These are phyloP conservation scores for Eupelmus urozonus DNA, from an alignment of 2,888 invertebrate genomes.

Conservation along the genomic window DNA sequence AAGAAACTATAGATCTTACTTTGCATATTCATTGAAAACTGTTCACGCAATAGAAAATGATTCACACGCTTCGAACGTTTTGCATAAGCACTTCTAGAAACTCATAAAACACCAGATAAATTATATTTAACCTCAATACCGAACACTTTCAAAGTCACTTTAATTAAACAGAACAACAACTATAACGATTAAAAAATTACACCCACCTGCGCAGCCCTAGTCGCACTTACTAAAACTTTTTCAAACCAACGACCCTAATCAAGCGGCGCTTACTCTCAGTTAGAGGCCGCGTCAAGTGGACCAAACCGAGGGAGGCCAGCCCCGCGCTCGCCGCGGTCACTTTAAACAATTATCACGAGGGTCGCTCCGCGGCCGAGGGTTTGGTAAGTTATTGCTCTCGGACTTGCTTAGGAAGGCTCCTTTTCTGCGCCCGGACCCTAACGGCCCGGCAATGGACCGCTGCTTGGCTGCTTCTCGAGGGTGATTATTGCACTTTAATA, in stretches of 20 bases:
- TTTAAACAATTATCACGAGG: conserved; percentile 77
- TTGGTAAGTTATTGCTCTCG: conserved; percentile 74
- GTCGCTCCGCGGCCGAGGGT: conserved; percentile 67
- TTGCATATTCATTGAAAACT: not conserved
- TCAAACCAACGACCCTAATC: conserved; percentile 49
- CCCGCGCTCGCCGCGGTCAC: conserved; percentile 56
- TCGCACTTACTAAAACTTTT: conserved; percentile 21
- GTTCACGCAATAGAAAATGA: not conserved
- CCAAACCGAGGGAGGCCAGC: conserved; percentile 12
- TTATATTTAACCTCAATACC: too few species aligned
- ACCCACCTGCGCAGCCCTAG: not conserved
- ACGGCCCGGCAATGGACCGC: conserved; percentile 43
- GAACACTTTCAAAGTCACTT: not conserved
- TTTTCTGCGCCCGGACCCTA: conserved; percentile 27
- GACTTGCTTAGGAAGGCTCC: conserved; percentile 69
- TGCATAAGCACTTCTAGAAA: too few species aligned
- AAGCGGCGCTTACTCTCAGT: conserved; percentile 44
- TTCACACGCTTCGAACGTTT: too few species aligned
- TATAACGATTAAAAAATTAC: not conserved
- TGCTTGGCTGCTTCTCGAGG: conserved; percentile 21
- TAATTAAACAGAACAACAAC: not conserved
- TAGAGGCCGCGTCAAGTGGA: not conserved
- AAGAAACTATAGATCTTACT: too few species aligned
- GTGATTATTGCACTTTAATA: conserved; percentile 59
- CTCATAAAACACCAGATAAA: too few species aligned